Conservation (phyloP, 2,888 invertebrate genomes). For the Sphaeridia pumilis region DNA sequence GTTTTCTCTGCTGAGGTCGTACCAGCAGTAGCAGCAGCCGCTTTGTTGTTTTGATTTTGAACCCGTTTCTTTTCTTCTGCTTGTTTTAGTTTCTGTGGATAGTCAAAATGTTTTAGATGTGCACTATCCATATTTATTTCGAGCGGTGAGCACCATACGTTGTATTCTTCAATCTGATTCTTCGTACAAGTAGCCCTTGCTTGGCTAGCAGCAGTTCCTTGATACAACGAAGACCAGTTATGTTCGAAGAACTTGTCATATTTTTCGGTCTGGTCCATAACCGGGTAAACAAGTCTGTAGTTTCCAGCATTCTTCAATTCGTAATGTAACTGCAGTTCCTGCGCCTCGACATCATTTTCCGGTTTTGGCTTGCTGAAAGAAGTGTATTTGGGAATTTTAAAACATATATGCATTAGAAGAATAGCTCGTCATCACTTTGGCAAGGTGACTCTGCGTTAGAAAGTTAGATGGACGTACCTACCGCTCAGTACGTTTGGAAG, state of each 20-base stretch:
- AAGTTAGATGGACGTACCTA: background rate
- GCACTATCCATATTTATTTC: background rate
- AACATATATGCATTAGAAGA: too few species aligned
- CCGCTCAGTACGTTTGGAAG: slow-evolving; percentile 8
- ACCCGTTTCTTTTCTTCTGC: slow-evolving; percentile 28
- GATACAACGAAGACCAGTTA: slow-evolving; percentile 56
- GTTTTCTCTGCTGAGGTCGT: background rate
- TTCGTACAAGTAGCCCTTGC: slow-evolving; percentile 64
- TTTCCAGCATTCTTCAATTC: slow-evolving; percentile 65
- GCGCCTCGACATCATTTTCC: too few species aligned
- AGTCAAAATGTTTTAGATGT: background rate
- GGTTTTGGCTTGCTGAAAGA: too few species aligned
- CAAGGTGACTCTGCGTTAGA: too few species aligned
- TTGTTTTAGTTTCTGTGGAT: slow-evolving; percentile 24
- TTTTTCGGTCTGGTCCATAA: slow-evolving; percentile 42
- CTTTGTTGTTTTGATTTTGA: background rate
- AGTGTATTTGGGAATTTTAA: too few species aligned
- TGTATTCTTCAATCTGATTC: slow-evolving; percentile 56
- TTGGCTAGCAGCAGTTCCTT: slow-evolving; percentile 62
- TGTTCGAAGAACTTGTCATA: slow-evolving; percentile 64
- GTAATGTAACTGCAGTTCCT: slow-evolving; percentile 50
- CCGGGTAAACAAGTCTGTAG: slow-evolving; percentile 43
- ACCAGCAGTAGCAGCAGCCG: too few species aligned
- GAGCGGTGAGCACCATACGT: slow-evolving; percentile 39
- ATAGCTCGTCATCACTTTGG: too few species aligned